Conservation (phyloP, 2,113 vertebrate species). For the Leptobrachium leishanense region DNA sequence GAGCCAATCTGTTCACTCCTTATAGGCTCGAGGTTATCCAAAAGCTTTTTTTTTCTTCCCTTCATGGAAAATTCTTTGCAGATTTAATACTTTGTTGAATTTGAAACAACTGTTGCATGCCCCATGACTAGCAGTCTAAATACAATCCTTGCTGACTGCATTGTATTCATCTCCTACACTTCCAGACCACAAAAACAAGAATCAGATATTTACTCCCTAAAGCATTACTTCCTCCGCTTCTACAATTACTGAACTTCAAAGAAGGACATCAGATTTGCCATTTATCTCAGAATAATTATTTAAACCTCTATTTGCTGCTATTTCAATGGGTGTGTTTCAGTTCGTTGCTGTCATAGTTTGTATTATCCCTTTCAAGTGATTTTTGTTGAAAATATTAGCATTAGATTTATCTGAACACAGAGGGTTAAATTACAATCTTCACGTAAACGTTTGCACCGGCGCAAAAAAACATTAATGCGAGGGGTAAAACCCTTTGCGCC, state of each 20-base stretch:
- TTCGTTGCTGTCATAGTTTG: background rate
- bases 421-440: no score
- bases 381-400: no score
- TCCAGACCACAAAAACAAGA: slow-evolving; percentile 1
- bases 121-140: background rate
- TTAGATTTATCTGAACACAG: no score
- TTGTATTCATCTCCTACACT: background rate
- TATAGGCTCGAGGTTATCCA: background rate
- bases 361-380: no score
- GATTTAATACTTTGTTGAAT: background rate
- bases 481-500: no score
- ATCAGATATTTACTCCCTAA: background rate
- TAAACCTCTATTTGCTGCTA: background rate
- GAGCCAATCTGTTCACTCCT: background rate
- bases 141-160: background rate
- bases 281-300: background rate
- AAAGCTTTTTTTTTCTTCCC: background rate
- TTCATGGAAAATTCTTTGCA: background rate
- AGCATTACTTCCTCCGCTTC: background rate
- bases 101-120: background rate
- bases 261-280: background rate
- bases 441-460: no score
- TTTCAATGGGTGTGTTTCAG: background rate
- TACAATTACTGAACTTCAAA: slow-evolving; percentile 4
- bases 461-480: no score